Evolutionary conservation across 2,797 vertebrate genomes (phyloP).

Genomic region (Xenentodon cancila): DNA sequence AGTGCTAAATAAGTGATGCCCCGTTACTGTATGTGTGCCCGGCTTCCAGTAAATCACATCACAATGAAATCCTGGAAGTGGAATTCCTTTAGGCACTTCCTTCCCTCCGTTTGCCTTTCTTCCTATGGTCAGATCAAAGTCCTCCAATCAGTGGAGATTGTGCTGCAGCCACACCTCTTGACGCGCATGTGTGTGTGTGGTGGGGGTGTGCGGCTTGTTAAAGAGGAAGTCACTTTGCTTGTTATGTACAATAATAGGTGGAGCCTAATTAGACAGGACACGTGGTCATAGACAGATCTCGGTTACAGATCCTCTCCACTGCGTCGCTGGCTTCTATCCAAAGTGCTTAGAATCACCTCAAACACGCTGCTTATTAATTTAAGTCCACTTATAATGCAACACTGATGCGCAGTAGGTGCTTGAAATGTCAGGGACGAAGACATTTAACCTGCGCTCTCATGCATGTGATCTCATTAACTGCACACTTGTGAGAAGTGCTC

Average conservation of each 20-base stretch:
- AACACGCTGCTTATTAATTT: neutral
- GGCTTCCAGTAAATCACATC: neutral
- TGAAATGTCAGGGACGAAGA: neutral
- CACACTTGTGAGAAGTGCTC: neutral
- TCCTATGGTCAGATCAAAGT: conserved; percentile 18
- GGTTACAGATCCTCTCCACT: neutral
- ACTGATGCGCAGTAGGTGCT: neutral
- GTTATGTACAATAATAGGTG: accelerated
- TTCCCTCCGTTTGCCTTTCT: neutral
- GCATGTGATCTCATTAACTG: conserved; percentile 32
- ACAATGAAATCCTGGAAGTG: neutral
- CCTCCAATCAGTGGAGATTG: conserved; percentile 22
- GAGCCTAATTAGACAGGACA: conserved; percentile 6
- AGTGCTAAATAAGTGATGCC: no score
- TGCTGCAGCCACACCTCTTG: neutral
- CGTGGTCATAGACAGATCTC: neutral
- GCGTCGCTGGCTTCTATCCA: neutral
- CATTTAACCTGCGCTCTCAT: neutral
- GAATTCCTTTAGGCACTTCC: conserved; percentile 32
- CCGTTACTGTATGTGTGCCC: no score
- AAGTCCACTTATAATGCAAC: neutral
- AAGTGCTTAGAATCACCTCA: neutral
- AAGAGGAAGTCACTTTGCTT: neutral
- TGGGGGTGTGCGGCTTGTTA: neutral
- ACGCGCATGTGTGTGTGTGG: no score